A percentile compares a stretch with the other conserved stretches of the same genome.
Evolutionary conservation across 2,888 invertebrate species (phyloP).

Genomic region (Drosophila trichaetosa): DNA sequence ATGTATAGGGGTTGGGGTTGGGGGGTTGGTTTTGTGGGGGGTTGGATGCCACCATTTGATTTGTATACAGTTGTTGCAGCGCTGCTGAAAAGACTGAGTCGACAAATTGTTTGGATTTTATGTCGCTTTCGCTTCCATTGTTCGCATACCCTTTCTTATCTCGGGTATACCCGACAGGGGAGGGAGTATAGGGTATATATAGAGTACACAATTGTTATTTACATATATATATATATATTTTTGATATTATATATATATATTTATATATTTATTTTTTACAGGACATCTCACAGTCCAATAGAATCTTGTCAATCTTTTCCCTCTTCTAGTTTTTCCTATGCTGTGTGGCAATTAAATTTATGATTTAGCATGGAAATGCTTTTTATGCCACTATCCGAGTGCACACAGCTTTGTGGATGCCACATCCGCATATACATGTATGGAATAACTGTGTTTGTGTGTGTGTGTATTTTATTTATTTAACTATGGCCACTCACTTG

Average conservation of each 20-base stretch:
- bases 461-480: constrained; percentile 59
- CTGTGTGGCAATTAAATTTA: constrained; percentile 74
- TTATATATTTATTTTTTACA: background rate
- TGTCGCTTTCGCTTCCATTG: constrained; percentile 70
- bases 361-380: constrained; percentile 79
- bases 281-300: background rate
- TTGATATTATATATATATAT: too few relatives aligned
- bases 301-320: background rate
- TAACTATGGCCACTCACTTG: constrained; percentile 84
- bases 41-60: constrained; percentile 28
- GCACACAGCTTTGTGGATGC: constrained; percentile 14
- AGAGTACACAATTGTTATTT: too few relatives aligned
- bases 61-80: constrained; percentile 52
- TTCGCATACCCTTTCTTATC: constrained; percentile 29
- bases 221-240: too few relatives aligned
- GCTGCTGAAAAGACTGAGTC: constrained; percentile 63
- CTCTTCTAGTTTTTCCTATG: constrained; percentile 44
- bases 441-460: constrained; percentile 15
- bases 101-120: constrained; percentile 80
- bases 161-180: background rate
- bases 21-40: background rate
- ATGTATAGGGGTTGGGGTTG: background rate
- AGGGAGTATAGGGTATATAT: background rate
- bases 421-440: background rate
- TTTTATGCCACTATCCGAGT: constrained; percentile 61